These are phyloP conservation scores for Pseudachorutes palmiensis DNA, from an alignment of 1,140 invertebrate species.

Conservation along the genomic window DNA sequence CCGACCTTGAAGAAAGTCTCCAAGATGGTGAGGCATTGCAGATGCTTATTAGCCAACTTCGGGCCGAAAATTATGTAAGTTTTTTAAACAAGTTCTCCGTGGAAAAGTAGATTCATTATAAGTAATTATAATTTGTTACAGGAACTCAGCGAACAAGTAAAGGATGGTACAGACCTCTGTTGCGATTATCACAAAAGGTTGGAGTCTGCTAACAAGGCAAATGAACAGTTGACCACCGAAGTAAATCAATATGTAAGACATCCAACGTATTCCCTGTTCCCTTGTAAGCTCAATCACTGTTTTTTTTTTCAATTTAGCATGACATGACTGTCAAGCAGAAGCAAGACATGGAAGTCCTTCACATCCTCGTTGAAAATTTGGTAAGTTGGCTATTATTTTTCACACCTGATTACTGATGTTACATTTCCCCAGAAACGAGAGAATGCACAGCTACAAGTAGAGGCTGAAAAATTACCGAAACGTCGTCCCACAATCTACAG, in stretches of 20 bases:
- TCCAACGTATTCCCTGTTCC: too few species aligned
- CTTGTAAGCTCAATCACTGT: too few species aligned
- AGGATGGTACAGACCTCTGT: slow-evolving; percentile 10
- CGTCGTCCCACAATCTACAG: too few species aligned
- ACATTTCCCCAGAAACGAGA: too few species aligned
- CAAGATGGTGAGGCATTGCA: too few species aligned
- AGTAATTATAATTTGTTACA: neutral
- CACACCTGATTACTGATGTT: too few species aligned
- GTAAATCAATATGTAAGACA: slow-evolving; percentile 13
- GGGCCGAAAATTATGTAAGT: neutral
- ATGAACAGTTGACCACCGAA: slow-evolving; percentile 4
- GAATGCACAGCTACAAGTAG: too few species aligned
- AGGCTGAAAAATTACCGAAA: too few species aligned
- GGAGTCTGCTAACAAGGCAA: slow-evolving; percentile 13
- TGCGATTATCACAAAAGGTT: slow-evolving; percentile 14
- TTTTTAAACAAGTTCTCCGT: neutral
- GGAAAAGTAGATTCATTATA: neutral
- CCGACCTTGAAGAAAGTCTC: too few species aligned
- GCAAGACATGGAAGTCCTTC: slow-evolving; percentile 10
- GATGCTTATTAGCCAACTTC: too few species aligned
- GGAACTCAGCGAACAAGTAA: neutral
- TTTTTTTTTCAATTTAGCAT: too few species aligned
- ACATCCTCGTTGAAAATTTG: slow-evolving; percentile 7
- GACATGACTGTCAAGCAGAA: neutral
- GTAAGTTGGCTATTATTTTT: neutral